phyloP scores from a whole-genome alignment of 2,113 vertebrate genomes.

The Parus major region DNA sequence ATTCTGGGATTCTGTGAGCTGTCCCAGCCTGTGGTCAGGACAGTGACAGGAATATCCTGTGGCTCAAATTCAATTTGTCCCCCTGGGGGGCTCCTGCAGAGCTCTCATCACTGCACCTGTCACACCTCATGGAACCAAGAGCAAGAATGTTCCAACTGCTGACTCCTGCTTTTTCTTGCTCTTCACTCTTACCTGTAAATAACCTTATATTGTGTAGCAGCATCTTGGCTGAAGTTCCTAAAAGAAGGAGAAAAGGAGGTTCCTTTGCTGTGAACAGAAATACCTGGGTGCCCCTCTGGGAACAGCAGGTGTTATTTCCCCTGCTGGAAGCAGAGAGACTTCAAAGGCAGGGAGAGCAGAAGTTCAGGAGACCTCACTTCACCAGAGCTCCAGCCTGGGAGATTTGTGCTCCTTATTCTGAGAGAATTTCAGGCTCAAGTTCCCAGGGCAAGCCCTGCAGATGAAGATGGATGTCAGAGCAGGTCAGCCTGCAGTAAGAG shows the following conservation, averaged over 20 bases:
- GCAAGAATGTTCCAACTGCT: no score
- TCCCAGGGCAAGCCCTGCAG: not conserved
- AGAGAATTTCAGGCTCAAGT: not conserved
- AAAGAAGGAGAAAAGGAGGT: not conserved
- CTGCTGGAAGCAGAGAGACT: not conserved
- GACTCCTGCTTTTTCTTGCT: not conserved
- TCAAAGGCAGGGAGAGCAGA: not conserved
- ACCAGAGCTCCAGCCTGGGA: not conserved
- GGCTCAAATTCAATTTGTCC: not conserved
- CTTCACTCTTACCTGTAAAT: not conserved
- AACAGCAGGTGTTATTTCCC: accelerated
- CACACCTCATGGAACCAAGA: not conserved
- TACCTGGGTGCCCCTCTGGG: not conserved
- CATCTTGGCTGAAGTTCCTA: not conserved
- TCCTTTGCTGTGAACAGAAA: not conserved
- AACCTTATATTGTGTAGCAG: not conserved
- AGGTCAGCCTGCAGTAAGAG: not conserved
- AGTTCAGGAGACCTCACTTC: not conserved
- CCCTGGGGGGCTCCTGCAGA: not conserved
- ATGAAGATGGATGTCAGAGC: not conserved
- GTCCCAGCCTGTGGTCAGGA: not conserved
- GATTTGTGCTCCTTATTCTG: not conserved
- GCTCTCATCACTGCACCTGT: not conserved
- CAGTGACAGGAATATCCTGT: not conserved
- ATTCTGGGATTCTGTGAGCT: not conserved